Base-by-base conservation (phyloP, 2,113 vertebrate genomes). In the Cygnus atratus region DNA sequence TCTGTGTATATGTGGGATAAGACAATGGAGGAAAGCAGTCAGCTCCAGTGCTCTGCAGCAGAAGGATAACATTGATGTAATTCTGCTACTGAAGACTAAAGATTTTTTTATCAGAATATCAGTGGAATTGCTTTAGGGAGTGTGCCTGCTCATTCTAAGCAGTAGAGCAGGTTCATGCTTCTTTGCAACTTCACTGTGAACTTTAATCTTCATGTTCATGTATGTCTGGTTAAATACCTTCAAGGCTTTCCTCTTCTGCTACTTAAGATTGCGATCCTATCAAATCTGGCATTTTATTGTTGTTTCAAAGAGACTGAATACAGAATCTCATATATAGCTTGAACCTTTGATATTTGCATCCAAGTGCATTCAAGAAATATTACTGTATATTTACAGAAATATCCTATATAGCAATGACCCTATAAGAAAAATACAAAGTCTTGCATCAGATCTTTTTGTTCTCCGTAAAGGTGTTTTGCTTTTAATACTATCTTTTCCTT, bases 321-420 rank as follows among this genome's bases (percentile, higher is more conserved):
- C 35, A 85, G 61, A 68, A 46, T 93, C 50, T 89, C 44, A 72
- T 58, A 79, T 62, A 24, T n/a, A 28, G 28, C 39, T 77, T 96
- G 94, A 90, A 95, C 91, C 55, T 89, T 92, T 97, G 92, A 88
- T 90, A 96, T 97, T 96, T 96, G 44, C 57, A 91, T 92, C 83
- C 80, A 67, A 50, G 50, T 73, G 11, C 63, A 43, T 87, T 95
- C 75, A 89, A 33, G 74, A 61, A 94, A 70, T 46, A 81, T 96
- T 52, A 62, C 12, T 61, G 15, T 37, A 43, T 12, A 28, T 20
- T 54, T 88, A 68, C 48, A 70, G 71, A 74, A 62, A 84, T 48
- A 46, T 59, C 44, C 12, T 71, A 29, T 50, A 57, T 11, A 87
- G 54, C 11, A 82, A 73, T 28, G 24, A 75, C 2, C 5, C 11